These are phyloP conservation scores for Danio choprae DNA, from an alignment of 2,797 vertebrate species.

Conservation along the genomic window DNA sequence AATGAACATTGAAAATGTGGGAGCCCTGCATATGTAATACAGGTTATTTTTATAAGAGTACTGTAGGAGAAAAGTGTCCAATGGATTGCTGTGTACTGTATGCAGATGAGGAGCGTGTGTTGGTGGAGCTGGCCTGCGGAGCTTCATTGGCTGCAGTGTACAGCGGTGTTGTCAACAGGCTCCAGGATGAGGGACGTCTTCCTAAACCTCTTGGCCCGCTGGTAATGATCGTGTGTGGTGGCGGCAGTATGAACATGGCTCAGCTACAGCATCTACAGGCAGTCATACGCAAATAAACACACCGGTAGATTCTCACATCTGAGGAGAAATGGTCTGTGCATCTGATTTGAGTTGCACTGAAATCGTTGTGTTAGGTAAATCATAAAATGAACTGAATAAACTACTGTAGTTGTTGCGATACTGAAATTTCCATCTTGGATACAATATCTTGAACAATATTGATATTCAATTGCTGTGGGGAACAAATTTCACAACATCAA, in stretches of 20 bases:
- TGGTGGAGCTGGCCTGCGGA: slow-evolving; percentile 71
- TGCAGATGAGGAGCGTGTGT: slow-evolving; percentile 71
- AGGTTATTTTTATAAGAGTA: too few species aligned
- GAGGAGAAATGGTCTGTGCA: background rate
- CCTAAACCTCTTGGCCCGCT: slow-evolving; percentile 60
- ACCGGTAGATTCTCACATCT: background rate
- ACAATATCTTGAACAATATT: too few species aligned
- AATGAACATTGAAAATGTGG: too few species aligned
- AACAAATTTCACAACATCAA: too few species aligned
- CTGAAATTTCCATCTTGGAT: too few species aligned
- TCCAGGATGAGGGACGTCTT: slow-evolving; percentile 65
- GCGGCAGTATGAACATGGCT: slow-evolving; percentile 64
- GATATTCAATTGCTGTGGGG: too few species aligned
- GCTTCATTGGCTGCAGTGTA: slow-evolving; percentile 69
- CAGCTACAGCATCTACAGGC: slow-evolving; percentile 61
- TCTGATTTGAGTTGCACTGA: background rate
- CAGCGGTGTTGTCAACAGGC: slow-evolving; percentile 60
- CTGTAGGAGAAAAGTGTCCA: background rate
- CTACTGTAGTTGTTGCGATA: too few species aligned
- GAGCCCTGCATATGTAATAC: too few species aligned
- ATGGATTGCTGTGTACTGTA: background rate
- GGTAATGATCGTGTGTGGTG: slow-evolving; percentile 71
- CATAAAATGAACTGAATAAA: background rate
- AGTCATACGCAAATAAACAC: slow-evolving; percentile 53
- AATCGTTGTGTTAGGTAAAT: background rate